Conservation (phyloP, 2,888 invertebrate species). For the Microctonus aethiopoides region DNA sequence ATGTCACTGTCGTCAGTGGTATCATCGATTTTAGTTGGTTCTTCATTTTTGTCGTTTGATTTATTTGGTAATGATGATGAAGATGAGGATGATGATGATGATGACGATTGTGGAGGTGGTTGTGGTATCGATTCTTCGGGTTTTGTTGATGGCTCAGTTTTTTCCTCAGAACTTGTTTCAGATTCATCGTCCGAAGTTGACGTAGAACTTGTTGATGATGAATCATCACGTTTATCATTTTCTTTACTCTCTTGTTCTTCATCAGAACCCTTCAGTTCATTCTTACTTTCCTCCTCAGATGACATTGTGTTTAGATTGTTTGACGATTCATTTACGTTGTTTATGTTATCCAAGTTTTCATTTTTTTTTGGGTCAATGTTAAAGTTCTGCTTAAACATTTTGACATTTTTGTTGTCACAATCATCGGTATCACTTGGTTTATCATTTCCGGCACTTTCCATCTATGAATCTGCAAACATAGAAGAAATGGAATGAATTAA, state of each 20-base stretch:
- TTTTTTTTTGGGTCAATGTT: conserved; percentile 35
- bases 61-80: conserved; percentile 15
- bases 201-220: conserved; percentile 56
- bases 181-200: conserved; percentile 63
- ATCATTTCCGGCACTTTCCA: conserved; percentile 59
- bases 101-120: neutral
- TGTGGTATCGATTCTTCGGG: conserved; percentile 35
- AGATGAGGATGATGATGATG: conserved; percentile 18
- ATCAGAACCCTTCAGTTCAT: conserved; percentile 45
- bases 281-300: conserved; percentile 17
- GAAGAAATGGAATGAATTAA: conserved; percentile 18
- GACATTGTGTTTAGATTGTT: conserved; percentile 16
- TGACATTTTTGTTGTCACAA: conserved; percentile 49
- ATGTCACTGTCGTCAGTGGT: conserved; percentile 72
- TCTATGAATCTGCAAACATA: conserved; percentile 55
- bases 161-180: conserved; percentile 62
- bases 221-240: conserved; percentile 53
- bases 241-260: conserved; percentile 44
- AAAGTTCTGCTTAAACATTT: conserved; percentile 43
- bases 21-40: conserved; percentile 55
- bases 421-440: conserved; percentile 58
- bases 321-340: conserved; percentile 22
- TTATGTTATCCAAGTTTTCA: conserved; percentile 45
- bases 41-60: conserved; percentile 39
- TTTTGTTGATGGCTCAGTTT: conserved; percentile 56